These are phyloP conservation scores for Thunnus thynnus DNA, from an alignment of 2,113 vertebrate genomes.

Conservation along the genomic window DNA sequence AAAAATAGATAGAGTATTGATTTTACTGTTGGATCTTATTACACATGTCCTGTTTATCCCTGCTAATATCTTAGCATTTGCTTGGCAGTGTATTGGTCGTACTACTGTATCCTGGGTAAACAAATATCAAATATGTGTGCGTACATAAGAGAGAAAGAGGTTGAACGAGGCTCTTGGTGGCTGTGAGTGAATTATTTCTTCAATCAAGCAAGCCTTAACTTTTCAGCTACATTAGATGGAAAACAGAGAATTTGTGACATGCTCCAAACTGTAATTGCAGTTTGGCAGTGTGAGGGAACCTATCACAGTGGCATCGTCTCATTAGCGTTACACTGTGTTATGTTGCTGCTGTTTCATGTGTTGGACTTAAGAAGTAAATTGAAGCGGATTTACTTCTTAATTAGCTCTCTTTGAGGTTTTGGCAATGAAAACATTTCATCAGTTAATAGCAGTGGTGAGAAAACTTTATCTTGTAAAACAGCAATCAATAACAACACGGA, in stretches of 20 bases:
- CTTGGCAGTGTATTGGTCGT: background rate
- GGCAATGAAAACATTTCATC: constrained; percentile 6
- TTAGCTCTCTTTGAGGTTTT: constrained; percentile 19
- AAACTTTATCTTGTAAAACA: background rate
- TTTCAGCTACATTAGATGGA: background rate
- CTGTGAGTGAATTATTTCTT: background rate
- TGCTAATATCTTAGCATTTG: constrained; percentile 48
- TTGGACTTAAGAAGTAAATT: background rate
- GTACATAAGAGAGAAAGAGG: background rate
- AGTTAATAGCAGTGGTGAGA: background rate
- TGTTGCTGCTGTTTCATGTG: background rate
- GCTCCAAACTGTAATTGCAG: background rate
- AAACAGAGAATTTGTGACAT: background rate
- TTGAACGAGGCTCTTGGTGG: background rate
- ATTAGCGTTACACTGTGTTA: constrained; percentile 7
- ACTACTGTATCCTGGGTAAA: constrained; percentile 4
- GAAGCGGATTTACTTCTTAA: constrained; percentile 1
- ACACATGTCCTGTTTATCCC: constrained; percentile 50
- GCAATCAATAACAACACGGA: constrained; percentile 26
- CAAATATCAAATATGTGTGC: constrained; percentile 24
- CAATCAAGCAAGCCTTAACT: background rate
- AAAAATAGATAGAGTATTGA: constrained; percentile 48
- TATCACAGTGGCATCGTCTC: background rate
- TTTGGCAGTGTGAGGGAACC: background rate
- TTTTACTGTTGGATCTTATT: constrained; percentile 56